A percentile compares a stretch with the other conserved stretches of the same genome.
These are phyloP conservation scores for Ormyrus labotus DNA, from an alignment of 2,888 invertebrate genomes.

Conservation along the genomic window DNA sequence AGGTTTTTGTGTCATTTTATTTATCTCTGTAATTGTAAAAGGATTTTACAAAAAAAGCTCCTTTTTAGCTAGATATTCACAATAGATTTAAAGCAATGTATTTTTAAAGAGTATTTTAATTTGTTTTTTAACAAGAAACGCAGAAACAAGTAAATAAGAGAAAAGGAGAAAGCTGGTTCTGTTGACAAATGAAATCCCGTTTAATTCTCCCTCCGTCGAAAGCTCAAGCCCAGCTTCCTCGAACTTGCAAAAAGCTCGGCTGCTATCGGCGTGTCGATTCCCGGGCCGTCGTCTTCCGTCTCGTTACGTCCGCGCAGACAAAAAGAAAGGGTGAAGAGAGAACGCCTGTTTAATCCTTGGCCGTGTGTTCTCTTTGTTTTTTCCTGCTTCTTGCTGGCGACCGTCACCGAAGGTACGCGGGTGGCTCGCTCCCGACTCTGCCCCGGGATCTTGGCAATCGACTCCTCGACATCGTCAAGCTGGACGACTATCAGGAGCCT, in stretches of 20 bases:
- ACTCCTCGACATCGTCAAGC: conserved; percentile 80
- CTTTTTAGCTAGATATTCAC: background rate
- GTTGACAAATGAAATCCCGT: conserved; percentile 29
- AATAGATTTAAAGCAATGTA: background rate
- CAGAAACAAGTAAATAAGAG: background rate
- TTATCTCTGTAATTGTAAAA: conserved; percentile 5
- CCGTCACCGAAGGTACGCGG: conserved; percentile 68
- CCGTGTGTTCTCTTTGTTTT: conserved; percentile 46
- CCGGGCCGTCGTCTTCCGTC: conserved; percentile 19
- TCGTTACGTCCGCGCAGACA: conserved; percentile 22
- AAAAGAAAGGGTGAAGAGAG: background rate
- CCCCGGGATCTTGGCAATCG: conserved; percentile 78
- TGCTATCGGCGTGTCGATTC: conserved; percentile 27
- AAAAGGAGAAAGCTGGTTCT: background rate
- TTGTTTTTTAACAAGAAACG: background rate
- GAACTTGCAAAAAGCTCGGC: conserved; percentile 11
- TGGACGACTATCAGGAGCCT: conserved; percentile 88
- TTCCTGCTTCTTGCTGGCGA: conserved; percentile 16
- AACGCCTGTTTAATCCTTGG: conserved; percentile 49
- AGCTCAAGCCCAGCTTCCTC: background rate
- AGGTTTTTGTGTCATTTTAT: conserved; percentile 32
- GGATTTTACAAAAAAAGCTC: background rate
- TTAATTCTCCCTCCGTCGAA: conserved; percentile 5
- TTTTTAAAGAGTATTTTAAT: background rate
- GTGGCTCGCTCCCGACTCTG: conserved; percentile 71